These are phyloP conservation scores for Sipha maydis DNA, from an alignment of 2,888 invertebrate genomes.

Conservation along the genomic window DNA sequence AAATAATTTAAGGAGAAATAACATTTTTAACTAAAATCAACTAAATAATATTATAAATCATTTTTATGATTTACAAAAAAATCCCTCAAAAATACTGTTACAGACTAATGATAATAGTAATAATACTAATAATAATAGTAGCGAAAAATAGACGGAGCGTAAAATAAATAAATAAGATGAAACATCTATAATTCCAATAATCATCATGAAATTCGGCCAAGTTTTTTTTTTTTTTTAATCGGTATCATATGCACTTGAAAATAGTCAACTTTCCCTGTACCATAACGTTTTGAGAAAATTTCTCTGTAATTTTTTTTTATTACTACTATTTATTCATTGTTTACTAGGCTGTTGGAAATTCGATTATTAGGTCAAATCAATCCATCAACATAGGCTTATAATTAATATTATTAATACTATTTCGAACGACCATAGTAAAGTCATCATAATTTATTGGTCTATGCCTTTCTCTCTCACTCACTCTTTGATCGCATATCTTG, in stretches of 20 bases:
- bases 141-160: no score
- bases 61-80: no score
- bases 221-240: background rate
- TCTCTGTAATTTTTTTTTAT: conserved; percentile 9
- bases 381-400: background rate
- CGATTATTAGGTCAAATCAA: conserved; percentile 45
- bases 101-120: no score
- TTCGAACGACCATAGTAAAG: background rate
- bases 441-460: conserved; percentile 41
- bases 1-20: no score
- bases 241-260: background rate
- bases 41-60: no score
- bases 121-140: no score
- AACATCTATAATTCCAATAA: no score
- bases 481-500: background rate
- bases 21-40: no score
- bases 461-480: conserved; percentile 12
- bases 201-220: no score
- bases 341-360: conserved; percentile 14
- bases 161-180: no score
- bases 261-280: conserved; percentile 13
- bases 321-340: background rate
- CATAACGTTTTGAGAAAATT: conserved; percentile 9
- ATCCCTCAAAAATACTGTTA: no score
- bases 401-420: conserved; percentile 29